Base-by-base conservation (phyloP, 2,113 vertebrate species). In the Hyperopisus bebe region DNA sequence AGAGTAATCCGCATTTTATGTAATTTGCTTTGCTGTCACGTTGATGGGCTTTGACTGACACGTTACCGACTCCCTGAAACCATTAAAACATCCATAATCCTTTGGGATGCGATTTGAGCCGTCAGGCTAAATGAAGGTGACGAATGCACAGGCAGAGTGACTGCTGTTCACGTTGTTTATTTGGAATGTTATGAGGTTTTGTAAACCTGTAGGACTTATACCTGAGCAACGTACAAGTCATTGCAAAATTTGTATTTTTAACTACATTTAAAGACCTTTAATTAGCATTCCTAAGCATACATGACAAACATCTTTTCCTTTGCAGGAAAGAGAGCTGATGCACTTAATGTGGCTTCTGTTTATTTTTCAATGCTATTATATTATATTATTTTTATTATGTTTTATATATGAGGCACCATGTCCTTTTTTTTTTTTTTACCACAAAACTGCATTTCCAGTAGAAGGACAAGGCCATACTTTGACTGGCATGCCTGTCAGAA, bases 81-180 rank as follows among this genome's bases (percentile, higher is more conserved):
- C 89, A 91, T 94, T 94, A 94, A 94, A 88, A 89, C 91, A 89
- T 92, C 90, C 92, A 87, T 93, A 93, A 93, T 95, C 94, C 94
- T 90, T 91, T 91, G 90, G 90, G 92, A 91, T 92, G 90, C 93
- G 94, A 95, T 93, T 90, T 92, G 93, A 95, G 91, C 92, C 90
- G 95, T 93, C 92, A 90, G 88, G 24, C 92, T 90, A 89, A 94
- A 90, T 90, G 87, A 91, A 91, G 35, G 87, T 91, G 92, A 92
- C 90, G 53, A 51, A 90, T 87, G 89, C 84, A 88, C 15, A 39
- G 83, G 48, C 83, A 90, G 77, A 83, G 89, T 82, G 42, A 66
- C 87, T 89, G 21, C 35, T 82, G 84, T 74, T 51, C 82, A 51
- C 92, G 89, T 87, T 77, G 91, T 90, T 92, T 89, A 90, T 17